A percentile compares a stretch with the other conserved stretches of the same genome.
Evolutionary conservation across 2,888 invertebrate species (phyloP).

Genomic region (Nephrotoma flavescens): DNA sequence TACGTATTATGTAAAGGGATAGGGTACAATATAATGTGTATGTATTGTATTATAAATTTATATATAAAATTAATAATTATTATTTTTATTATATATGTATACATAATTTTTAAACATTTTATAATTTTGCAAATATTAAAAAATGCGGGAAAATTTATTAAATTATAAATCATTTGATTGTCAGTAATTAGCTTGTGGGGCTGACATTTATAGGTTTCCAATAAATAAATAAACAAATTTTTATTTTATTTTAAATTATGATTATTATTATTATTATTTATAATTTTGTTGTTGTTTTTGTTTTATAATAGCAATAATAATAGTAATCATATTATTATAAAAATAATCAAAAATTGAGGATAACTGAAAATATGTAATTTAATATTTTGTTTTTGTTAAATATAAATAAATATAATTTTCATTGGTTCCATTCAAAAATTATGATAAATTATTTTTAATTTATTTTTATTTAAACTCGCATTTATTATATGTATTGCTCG

Average conservation of each 20-base stretch:
- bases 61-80: neutral
- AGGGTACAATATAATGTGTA: neutral
- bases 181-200: slow-evolving; percentile 6
- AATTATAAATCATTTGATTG: slow-evolving; percentile 6
- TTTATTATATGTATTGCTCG: neutral
- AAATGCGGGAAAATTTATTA: slow-evolving; percentile 4
- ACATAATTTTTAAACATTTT: neutral
- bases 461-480: neutral
- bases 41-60: neutral
- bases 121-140: neutral
- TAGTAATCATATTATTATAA: neutral
- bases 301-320: neutral
- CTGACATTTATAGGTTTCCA: slow-evolving; percentile 4
- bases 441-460: neutral
- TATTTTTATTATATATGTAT: neutral
- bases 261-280: neutral
- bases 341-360: neutral
- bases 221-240: slow-evolving; percentile 2
- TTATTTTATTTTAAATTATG: neutral
- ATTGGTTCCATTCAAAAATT: neutral
- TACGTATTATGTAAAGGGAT: neutral
- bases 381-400: neutral
- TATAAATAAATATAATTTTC: neutral
- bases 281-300: neutral
- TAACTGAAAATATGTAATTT: neutral